Conservation (phyloP, 2,797 vertebrate genomes). For the Centropyge bicolor region DNA sequence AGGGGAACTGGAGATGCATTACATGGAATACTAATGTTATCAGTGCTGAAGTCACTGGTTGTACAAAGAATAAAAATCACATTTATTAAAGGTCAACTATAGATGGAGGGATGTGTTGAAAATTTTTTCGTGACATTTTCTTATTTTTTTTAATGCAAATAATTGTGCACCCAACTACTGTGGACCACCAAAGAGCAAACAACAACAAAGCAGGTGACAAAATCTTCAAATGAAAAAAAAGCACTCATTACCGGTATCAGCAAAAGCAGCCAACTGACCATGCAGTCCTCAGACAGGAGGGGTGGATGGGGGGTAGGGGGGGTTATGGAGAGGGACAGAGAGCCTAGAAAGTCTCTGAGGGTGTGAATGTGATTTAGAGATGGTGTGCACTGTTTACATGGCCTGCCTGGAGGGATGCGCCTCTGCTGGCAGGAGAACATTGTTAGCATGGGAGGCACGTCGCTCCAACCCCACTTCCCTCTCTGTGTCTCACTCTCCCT, state of each 20-base stretch:
- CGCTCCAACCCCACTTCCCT: slow-evolving; percentile 64
- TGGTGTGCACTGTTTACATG: slow-evolving; percentile 79
- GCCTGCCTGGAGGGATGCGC: slow-evolving; percentile 79
- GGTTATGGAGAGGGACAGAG: slow-evolving; percentile 28
- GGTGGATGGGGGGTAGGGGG: not conserved
- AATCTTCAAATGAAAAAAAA: slow-evolving; percentile 27
- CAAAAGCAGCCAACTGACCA: slow-evolving; percentile 29
- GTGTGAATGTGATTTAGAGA: slow-evolving; percentile 80
- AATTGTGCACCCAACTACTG: not conserved
- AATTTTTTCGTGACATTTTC: not conserved
- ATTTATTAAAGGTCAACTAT: slow-evolving; percentile 2
- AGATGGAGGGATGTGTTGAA: not conserved
- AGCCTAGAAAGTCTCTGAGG: slow-evolving; percentile 61
- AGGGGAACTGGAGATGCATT: not conserved
- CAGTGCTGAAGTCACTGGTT: slow-evolving; percentile 1
- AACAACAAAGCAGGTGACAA: slow-evolving; percentile 12
- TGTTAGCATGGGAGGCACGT: slow-evolving; percentile 84
- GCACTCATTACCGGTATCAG: slow-evolving; percentile 16
- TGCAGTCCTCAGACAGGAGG: slow-evolving; percentile 14
- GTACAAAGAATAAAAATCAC: not conserved
- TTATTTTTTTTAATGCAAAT: not conserved
- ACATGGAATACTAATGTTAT: slow-evolving; percentile 50
- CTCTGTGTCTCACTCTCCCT: slow-evolving; percentile 73
- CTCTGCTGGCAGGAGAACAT: slow-evolving; percentile 71
- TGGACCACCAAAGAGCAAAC: slow-evolving; percentile 2